Base-by-base conservation (phyloP, 2,888 invertebrate genomes). In the Cabera pusaria region DNA sequence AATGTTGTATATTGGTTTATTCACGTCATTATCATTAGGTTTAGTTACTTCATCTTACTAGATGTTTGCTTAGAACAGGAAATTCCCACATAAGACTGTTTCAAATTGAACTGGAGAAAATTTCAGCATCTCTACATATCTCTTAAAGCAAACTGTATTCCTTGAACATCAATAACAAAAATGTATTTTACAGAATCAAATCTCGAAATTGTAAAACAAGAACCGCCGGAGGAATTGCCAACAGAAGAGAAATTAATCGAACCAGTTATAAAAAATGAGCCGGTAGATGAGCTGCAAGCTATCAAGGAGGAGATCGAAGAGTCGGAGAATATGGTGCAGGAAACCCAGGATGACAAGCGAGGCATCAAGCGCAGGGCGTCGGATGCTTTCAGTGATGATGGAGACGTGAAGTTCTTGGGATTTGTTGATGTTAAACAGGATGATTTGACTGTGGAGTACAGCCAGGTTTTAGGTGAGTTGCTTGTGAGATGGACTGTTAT, bases 281-380 rank as follows among this genome's bases (percentile, higher is more conserved):
- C 19, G 8, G 6, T 6, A 8, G 33, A 41, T 2, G 8, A 35
- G n/a, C 8, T 36, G 3, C 27, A 22, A 1, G 34, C 28, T 4
- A 6, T 39, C n/a, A 44, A 39, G 10, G 23, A 39, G 5, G 44
- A 53, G 16, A 6, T 35, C 1, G 32, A 48, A 5, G 45, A 49
- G 1, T 16, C 31, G 5, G 48, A 49, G 2, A 2, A 14, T 14
- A 14, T 29, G 3, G 8, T 20, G 12, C 24, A 42, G 17, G 33
- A 38, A 8, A 22, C 40, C 22, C 14, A 37, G 29, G 63, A 64
- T 20, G 56, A 64, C 14, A 14, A 14, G 23, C 56, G 72, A 50
- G 79, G 81, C 1, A 45, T 69, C 8, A 87, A 87, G 42, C 67
- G 87, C n/a, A 72, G 82, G 36, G 86, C 84, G 0, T 87, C 87